phyloP scores from a whole-genome alignment of 1,140 invertebrate genomes.

The Euura saliciscinereae region DNA sequence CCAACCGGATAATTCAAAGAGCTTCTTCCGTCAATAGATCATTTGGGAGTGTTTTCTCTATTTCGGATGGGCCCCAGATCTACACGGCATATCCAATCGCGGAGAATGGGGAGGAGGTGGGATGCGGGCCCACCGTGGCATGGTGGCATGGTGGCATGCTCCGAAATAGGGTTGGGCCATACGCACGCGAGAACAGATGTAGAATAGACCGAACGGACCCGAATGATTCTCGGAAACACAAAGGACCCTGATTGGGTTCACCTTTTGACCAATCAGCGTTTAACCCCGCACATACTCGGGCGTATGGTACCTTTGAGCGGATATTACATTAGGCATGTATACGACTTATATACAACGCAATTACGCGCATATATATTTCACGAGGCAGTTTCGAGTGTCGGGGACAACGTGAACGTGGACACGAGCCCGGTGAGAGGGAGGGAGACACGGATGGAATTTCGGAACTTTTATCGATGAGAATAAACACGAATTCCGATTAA shows the following conservation, averaged over 20 bases:
- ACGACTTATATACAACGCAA: too few relatives aligned
- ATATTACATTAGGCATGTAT: too few relatives aligned
- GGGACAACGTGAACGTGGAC: too few relatives aligned
- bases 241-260: slow-evolving; percentile 17
- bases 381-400: too few relatives aligned
- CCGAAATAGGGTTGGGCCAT: background rate
- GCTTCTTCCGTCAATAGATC: slow-evolving; percentile 18
- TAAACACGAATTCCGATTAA: too few relatives aligned
- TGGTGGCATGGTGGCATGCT: background rate
- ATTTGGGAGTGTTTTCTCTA: slow-evolving; percentile 23
- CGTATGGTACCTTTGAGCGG: too few relatives aligned
- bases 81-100: slow-evolving; percentile 18
- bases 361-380: too few relatives aligned
- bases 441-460: too few relatives aligned
- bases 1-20: background rate
- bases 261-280: slow-evolving; percentile 12
- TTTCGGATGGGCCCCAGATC: slow-evolving; percentile 24
- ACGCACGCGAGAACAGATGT: slow-evolving; percentile 16
- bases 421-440: too few relatives aligned
- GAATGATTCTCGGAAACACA: slow-evolving; percentile 15
- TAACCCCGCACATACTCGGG: background rate
- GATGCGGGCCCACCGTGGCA: background rate
- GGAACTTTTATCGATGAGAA: too few relatives aligned
- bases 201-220: slow-evolving; percentile 9
- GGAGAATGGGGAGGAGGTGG: slow-evolving; percentile 17